Conservation (phyloP, 2,888 invertebrate species). For the Cheilosia urbana region DNA sequence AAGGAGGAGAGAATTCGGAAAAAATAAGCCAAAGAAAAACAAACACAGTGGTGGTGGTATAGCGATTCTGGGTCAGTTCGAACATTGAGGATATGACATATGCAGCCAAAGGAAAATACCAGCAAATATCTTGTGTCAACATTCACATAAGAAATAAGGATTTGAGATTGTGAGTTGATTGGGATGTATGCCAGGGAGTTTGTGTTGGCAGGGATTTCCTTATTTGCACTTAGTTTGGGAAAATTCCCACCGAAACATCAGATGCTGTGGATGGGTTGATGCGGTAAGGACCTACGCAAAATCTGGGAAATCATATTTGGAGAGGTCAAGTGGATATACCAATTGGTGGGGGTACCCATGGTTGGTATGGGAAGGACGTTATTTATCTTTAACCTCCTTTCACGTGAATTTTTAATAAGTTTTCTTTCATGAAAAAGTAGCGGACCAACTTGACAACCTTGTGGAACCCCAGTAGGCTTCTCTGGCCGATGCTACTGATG, state of each 20-base stretch:
- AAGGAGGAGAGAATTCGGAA: not conserved
- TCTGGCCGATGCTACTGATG: too few relatives aligned
- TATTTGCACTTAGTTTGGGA: slow-evolving; percentile 46
- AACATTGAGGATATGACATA: slow-evolving; percentile 49
- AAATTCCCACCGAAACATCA: slow-evolving; percentile 24
- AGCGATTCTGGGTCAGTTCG: slow-evolving; percentile 56
- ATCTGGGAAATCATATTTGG: too few relatives aligned
- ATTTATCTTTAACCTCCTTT: too few relatives aligned
- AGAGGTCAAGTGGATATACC: too few relatives aligned
- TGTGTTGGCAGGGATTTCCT: slow-evolving; percentile 45
- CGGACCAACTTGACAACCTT: too few relatives aligned
- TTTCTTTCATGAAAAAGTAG: too few relatives aligned
- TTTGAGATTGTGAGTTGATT: slow-evolving; percentile 13
- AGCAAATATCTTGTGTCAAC: slow-evolving; percentile 39
- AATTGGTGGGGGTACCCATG: too few relatives aligned
- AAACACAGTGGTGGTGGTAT: slow-evolving; percentile 3
- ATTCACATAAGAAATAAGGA: slow-evolving; percentile 11
- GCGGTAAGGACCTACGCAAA: too few relatives aligned
- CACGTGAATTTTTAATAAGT: too few relatives aligned
- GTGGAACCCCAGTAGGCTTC: too few relatives aligned
- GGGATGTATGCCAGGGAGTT: slow-evolving; percentile 60
- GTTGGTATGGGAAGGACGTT: too few relatives aligned
- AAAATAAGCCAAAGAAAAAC: slow-evolving; percentile 7
- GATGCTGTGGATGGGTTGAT: not conserved
- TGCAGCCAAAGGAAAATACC: slow-evolving; percentile 44